Conservation (phyloP, 92 coral and sea anemone species). For the Parazoanthus swiftii region DNA sequence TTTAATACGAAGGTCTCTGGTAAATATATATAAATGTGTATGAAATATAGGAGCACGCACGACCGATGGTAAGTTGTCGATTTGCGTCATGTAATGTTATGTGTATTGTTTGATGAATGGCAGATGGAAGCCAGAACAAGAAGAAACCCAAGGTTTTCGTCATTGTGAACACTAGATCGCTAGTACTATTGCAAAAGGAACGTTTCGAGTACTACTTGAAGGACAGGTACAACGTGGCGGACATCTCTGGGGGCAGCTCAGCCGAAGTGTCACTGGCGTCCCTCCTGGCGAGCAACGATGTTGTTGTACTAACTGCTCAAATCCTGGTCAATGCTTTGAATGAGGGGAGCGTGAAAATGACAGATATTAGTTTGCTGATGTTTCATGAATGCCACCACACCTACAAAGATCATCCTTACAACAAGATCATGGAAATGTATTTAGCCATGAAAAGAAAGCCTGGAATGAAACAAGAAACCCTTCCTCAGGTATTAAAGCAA, state of each 20-base stretch:
- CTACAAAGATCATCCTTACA: conserved; percentile 82
- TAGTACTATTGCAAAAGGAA: conserved; percentile 82
- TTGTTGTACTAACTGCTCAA: conserved; percentile 86
- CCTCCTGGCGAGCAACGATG: conserved; percentile 56
- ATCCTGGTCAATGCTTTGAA: conserved; percentile 82
- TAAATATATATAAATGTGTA: too few relatives aligned
- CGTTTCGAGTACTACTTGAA: conserved; percentile 76
- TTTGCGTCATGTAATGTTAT: too few relatives aligned
- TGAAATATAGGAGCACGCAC: too few relatives aligned
- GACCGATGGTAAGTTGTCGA: too few relatives aligned
- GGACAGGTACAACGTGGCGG: conserved; percentile 71
- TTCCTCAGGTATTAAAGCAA: conserved; percentile 62
- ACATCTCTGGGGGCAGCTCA: conserved; percentile 77
- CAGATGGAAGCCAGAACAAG: not conserved
- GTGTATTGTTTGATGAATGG: not conserved
- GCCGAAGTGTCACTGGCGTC: conserved; percentile 71
- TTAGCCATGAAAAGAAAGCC: conserved; percentile 71
- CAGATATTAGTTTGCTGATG: conserved; percentile 70
- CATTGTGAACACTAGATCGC: conserved; percentile 89
- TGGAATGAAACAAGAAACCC: not conserved
- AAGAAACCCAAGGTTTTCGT: conserved; percentile 65
- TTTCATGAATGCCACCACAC: conserved; percentile 98
- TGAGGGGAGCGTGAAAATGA: conserved; percentile 44
- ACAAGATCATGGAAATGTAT: conserved; percentile 80
- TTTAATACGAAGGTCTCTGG: too few relatives aligned